Evolutionary conservation across 1,140 invertebrate genomes (phyloP), one percentile per base, ranked within the genome.

Genomic region (Pseudachorutes palmiensis): DNA sequence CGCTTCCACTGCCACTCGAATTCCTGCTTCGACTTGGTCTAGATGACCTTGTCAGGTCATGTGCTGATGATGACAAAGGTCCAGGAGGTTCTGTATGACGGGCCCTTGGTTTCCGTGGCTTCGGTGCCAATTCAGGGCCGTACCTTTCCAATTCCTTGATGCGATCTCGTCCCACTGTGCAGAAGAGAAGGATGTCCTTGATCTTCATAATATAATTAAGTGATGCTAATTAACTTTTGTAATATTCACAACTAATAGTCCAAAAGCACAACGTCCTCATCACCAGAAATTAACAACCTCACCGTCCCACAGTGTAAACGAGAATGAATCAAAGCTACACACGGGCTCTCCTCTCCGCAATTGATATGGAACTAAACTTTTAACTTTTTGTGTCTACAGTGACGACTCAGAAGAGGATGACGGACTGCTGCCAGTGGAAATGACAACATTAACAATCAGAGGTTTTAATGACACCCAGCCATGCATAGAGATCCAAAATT

Each of bases 121-220:
- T n/a, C 36, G 59, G 64, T 28, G 48, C 41, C 16, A 69, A 61
- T 57, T 70, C 65, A 9, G 48, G 59, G 45, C 65, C 65, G 26
- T 61, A 59, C 2, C 55, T 30, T n/a, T 70, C 41, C 19, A 55
- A 36, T 5, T 58, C 62, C 48, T 59, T 31, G 24, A 70, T 57
- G 26, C 55, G 60, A 19, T 63, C 61, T 19, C 68, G 59, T 60
- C 49, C 48, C 48, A 45, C 49, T 22, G 68, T 62, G 32, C 68
- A 70, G 28, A 61, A 70, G 16, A 66, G 49, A 26, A 70, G 59
- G 24, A 70, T 61, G 59, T 70, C 62, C 61, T 70, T 70, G 28
- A 70, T 41, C 64, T 70, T 70, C 68, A 70, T 70, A 48, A 66
- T 48, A 61, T 9, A 5, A 28, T 22, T n/a, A n/a, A n/a, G n/a